Evolutionary conservation across 2,113 vertebrate genomes (phyloP).

Genomic region (Callipepla californica): DNA sequence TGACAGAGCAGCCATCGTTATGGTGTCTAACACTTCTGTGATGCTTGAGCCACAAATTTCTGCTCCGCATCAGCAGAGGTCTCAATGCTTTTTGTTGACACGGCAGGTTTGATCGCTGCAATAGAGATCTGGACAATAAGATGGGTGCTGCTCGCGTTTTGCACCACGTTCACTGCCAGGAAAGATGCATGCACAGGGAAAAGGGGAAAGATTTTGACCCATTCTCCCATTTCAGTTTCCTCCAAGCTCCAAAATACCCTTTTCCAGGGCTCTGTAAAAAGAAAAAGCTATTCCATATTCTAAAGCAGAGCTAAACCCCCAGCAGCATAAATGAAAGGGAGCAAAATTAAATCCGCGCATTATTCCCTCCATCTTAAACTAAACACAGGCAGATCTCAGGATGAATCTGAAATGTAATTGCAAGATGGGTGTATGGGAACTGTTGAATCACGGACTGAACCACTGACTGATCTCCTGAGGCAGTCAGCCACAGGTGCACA

Average conservation of each 20-base stretch:
- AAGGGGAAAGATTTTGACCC: not conserved
- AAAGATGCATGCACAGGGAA: not conserved
- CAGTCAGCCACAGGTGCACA: too few species aligned
- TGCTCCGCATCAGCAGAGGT: not conserved
- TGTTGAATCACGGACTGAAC: too few species aligned
- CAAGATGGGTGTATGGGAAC: not conserved
- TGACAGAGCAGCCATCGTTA: slow-evolving; percentile 37
- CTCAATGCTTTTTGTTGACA: not conserved
- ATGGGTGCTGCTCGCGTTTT: not conserved
- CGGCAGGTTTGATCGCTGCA: not conserved
- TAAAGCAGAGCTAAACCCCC: not conserved
- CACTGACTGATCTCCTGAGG: too few species aligned
- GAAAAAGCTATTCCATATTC: not conserved
- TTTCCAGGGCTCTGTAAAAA: not conserved
- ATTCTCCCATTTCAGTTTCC: not conserved
- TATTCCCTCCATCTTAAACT: not conserved
- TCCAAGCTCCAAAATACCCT: not conserved
- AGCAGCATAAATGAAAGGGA: not conserved
- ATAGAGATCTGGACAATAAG: not conserved
- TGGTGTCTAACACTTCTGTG: not conserved
- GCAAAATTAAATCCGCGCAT: not conserved
- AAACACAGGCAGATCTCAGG: not conserved
- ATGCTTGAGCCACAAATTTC: not conserved
- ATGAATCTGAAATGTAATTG: not conserved
- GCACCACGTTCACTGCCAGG: not conserved